Base-by-base conservation (phyloP, 2,797 vertebrate genomes). In the Chanos chanos region DNA sequence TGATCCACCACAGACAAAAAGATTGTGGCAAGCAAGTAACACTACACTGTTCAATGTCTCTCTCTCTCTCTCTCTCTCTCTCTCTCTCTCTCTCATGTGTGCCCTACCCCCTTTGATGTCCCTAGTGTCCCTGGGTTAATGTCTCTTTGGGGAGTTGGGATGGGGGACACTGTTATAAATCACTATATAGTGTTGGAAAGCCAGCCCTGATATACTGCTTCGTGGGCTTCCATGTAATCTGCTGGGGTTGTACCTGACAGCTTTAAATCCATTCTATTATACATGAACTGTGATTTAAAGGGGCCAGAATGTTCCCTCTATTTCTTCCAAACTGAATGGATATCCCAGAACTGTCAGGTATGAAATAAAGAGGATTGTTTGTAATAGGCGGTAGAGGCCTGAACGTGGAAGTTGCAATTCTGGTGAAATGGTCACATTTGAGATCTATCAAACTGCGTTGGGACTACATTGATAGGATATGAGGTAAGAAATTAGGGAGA, bases 281-380 rank as follows among this genome's bases (percentile, higher is more conserved):
- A 18, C 65, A 57, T 60, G 50, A 74, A 66, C 66, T 61, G 37
- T 71, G 56, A 78, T 77, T 79, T 72, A 65, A 76, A 70, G 66
- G 49, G 25, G 21, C 34, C 43, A 40, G 55, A 69, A 75, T 13
- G 54, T 39, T 47, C 37, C 31, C 40, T 2, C 37, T 66, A 68
- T 83, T 75, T 78, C 68, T 71, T 28, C 39, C 34, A 60, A n/a
- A 65, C n/a, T 6, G 69, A 66, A 77, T 60, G 73, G 70, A 77
- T 72, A 64, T 69, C 64, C 65, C 57, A 1, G 40, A 44, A 37
- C 64, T 76, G 66, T 78, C 68, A 68, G 64, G 12, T 53, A 13
- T 57, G 53, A 73, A 76, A 74, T 73, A 63, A 68, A 79, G 63
- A 56, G 24, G 68, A 73, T 66, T 49, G 44, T 70, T 68, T 69